Evolutionary conservation across 2,797 vertebrate genomes (phyloP).

Genomic region (Ispidina picta): DNA sequence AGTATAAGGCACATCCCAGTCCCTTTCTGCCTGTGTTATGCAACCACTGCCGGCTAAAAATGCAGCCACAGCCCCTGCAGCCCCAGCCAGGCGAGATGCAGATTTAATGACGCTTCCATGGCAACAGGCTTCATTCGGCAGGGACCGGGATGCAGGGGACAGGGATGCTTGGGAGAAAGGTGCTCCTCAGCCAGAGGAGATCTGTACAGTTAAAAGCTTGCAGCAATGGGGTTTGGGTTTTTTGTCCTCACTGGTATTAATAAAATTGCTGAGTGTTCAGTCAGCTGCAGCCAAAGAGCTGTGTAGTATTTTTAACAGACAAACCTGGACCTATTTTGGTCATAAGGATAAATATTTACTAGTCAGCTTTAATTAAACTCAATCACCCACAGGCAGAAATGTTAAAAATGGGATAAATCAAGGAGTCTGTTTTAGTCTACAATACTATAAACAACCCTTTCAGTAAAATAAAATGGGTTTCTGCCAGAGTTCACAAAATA

Average conservation of each 20-base stretch:
- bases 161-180: slow-evolving; percentile 16
- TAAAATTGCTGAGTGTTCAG: neutral
- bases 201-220: neutral
- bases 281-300: slow-evolving; percentile 13
- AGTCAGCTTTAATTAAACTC: slow-evolving; percentile 65
- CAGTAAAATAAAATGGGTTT: neutral
- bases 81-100: slow-evolving; percentile 79
- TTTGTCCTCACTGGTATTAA: neutral
- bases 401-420: slow-evolving; percentile 51
- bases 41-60: slow-evolving; percentile 91
- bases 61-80: slow-evolving; percentile 86
- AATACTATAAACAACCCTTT: slow-evolving; percentile 19
- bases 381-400: slow-evolving; percentile 55
- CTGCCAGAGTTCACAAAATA: neutral
- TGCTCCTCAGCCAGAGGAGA: slow-evolving; percentile 23
- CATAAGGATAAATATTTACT: slow-evolving; percentile 75
- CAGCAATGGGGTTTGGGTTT: accelerated
- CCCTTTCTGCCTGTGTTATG: slow-evolving; percentile 59
- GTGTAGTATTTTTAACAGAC: slow-evolving; percentile 48
- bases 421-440: slow-evolving; percentile 9
- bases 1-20: neutral
- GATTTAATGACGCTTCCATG: slow-evolving; percentile 91
- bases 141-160: slow-evolving; percentile 9
- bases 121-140: slow-evolving; percentile 76
- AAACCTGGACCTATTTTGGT: slow-evolving; percentile 65